A percentile compares a stretch with the other conserved stretches of the same genome.
phyloP scores from a whole-genome alignment of 37 sponge, comb jelly and placozoan species.

The Tethya wilhelma region DNA sequence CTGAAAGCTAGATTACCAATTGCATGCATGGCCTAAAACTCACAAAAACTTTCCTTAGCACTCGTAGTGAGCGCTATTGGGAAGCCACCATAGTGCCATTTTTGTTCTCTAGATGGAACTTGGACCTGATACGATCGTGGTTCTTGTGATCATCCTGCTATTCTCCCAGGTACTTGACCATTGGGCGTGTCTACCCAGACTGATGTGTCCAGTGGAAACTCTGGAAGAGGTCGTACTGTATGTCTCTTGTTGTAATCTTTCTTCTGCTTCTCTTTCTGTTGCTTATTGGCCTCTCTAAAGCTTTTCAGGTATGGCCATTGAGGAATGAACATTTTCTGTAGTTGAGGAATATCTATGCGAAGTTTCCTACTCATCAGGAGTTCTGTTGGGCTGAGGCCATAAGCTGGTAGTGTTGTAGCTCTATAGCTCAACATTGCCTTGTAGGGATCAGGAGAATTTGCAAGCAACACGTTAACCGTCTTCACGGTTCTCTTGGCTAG shows the following conservation, averaged over 20 bases:
- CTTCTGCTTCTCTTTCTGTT: too few species aligned
- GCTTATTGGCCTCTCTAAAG: not conserved
- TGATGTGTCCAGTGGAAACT: not conserved
- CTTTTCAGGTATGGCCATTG: constrained; percentile 25
- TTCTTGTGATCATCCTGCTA: too few species aligned
- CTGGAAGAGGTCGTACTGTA: not conserved
- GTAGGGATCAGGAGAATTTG: constrained; percentile 17
- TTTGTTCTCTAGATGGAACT: too few species aligned
- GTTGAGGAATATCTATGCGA: constrained; percentile 25
- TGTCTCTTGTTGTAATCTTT: constrained; percentile 42
- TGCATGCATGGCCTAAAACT: too few species aligned
- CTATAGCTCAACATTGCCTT: constrained; percentile 36
- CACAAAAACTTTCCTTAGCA: too few species aligned
- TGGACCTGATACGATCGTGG: too few species aligned
- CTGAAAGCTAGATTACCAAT: too few species aligned
- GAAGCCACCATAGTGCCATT: too few species aligned
- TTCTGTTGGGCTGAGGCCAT: constrained; percentile 26
- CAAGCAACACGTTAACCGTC: constrained; percentile 31
- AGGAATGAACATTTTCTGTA: constrained; percentile 3
- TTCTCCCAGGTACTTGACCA: too few species aligned
- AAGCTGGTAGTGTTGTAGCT: constrained; percentile 40
- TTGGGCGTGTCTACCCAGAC: constrained; percentile 15
- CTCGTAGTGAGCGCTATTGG: too few species aligned
- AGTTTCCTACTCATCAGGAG: constrained; percentile 34
- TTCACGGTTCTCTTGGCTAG: constrained; percentile 37